Conservation (phyloP, 2,888 invertebrate species). For the Lingula anatina region DNA sequence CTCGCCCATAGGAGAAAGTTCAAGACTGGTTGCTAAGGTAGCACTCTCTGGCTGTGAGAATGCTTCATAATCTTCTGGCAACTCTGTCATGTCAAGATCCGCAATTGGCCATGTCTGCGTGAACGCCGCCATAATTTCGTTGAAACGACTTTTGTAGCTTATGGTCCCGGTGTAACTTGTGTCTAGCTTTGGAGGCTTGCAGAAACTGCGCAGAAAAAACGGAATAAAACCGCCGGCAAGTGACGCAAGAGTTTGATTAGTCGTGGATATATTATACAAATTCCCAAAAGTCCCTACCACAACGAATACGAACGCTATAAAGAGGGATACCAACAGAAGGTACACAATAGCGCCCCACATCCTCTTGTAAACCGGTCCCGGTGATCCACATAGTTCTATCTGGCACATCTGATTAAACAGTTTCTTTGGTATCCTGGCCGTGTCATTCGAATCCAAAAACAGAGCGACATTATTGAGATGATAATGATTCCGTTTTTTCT, state of each 20-base stretch:
- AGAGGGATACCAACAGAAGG: conserved; percentile 41
- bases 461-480: conserved; percentile 43
- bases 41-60: too few species aligned
- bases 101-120: conserved; percentile 43
- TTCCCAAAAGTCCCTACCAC: conserved; percentile 46
- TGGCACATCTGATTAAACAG: conserved; percentile 43
- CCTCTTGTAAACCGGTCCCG: conserved; percentile 43
- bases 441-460: conserved; percentile 44
- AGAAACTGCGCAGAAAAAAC: conserved; percentile 42
- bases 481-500: conserved; percentile 32
- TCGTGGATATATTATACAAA: conserved; percentile 39
- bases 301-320: conserved; percentile 43
- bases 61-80: too few species aligned
- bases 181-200: conserved; percentile 41
- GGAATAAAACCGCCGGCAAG: conserved; percentile 45
- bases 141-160: conserved; percentile 43
- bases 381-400: conserved; percentile 40
- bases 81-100: too few species aligned
- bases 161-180: too few species aligned
- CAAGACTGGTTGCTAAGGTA: too few species aligned
- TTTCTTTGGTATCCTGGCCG: conserved; percentile 40
- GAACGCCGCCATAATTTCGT: conserved; percentile 39
- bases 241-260: conserved; percentile 44
- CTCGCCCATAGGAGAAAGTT: too few species aligned
- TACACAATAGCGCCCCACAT: conserved; percentile 37